phyloP scores from a whole-genome alignment of 1,140 invertebrate genomes.

The Sarcophaga peregrina region DNA sequence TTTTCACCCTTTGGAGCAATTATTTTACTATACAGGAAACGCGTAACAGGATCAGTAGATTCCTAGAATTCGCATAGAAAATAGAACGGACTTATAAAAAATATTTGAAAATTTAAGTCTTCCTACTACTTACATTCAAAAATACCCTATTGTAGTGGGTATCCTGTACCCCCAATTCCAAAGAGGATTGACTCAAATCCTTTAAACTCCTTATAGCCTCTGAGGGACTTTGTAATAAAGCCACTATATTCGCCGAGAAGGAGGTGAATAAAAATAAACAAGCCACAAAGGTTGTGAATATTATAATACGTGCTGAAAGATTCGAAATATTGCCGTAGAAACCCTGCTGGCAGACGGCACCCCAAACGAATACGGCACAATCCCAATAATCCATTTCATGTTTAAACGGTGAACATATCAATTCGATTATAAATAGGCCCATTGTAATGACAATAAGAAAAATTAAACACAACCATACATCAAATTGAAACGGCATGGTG shows the following conservation, averaged over 20 bases:
- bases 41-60: constrained; percentile 69
- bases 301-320: constrained; percentile 68
- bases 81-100: background rate
- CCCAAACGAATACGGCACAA: constrained; percentile 68
- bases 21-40: constrained; percentile 69
- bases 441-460: constrained; percentile 60
- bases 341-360: constrained; percentile 74
- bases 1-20: constrained; percentile 68
- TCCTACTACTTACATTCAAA: constrained; percentile 64
- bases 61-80: constrained; percentile 58
- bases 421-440: constrained; percentile 54
- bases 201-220: constrained; percentile 68
- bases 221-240: constrained; percentile 71
- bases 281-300: constrained; percentile 69
- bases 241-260: constrained; percentile 73
- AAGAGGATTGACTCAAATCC: constrained; percentile 69
- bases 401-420: constrained; percentile 53
- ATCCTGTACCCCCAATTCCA: constrained; percentile 70
- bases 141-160: constrained; percentile 71
- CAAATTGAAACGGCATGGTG: constrained; percentile 72
- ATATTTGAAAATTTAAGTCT: constrained; percentile 36
- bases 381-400: constrained; percentile 65
- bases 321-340: constrained; percentile 67
- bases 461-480: constrained; percentile 72
- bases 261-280: constrained; percentile 72